These are phyloP conservation scores for Drosophila virilis DNA, from an alignment of 1,140 invertebrate species.

Conservation along the genomic window DNA sequence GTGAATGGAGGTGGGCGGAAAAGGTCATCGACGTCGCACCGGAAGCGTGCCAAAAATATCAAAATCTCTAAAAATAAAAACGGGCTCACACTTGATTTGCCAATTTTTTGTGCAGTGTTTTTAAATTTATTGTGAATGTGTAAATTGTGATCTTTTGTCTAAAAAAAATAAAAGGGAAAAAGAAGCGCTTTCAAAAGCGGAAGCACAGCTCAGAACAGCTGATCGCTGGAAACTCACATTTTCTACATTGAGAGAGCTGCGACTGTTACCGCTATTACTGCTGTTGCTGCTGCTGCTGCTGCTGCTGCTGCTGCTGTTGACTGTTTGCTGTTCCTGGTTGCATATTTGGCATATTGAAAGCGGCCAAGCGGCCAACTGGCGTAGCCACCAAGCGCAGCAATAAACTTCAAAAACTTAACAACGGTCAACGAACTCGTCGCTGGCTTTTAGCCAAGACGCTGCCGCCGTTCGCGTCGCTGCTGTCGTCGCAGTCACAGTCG, in stretches of 20 bases:
- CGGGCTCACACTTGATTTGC: conserved; percentile 27
- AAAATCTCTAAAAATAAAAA: conserved; percentile 67
- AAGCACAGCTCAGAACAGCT: conserved; percentile 18
- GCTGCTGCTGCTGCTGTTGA: not conserved
- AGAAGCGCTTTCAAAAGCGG: not conserved
- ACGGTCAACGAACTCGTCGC: conserved; percentile 74
- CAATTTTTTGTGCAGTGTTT: conserved; percentile 11
- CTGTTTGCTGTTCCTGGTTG: conserved; percentile 62
- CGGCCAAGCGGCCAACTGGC: conserved; percentile 54
- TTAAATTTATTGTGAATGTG: conserved; percentile 5
- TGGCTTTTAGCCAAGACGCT: conserved; percentile 62
- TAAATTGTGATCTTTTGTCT: not conserved
- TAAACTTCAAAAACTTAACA: conserved; percentile 69
- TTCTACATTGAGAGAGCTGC: conserved; percentile 17
- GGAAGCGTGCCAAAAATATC: conserved; percentile 79
- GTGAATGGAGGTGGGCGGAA: conserved; percentile 31
- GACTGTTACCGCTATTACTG: not conserved
- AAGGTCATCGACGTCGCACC: conserved; percentile 71
- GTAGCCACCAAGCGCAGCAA: conserved; percentile 52
- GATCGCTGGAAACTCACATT: conserved; percentile 16
- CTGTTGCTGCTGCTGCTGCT: not conserved
- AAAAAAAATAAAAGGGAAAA: not conserved
- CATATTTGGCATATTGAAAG: conserved; percentile 80
- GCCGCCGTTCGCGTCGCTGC: conserved; percentile 1
- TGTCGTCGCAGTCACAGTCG: not conserved